These are phyloP conservation scores for Syngnathus scovelli DNA, from an alignment of 2,113 vertebrate species.

Conservation along the genomic window DNA sequence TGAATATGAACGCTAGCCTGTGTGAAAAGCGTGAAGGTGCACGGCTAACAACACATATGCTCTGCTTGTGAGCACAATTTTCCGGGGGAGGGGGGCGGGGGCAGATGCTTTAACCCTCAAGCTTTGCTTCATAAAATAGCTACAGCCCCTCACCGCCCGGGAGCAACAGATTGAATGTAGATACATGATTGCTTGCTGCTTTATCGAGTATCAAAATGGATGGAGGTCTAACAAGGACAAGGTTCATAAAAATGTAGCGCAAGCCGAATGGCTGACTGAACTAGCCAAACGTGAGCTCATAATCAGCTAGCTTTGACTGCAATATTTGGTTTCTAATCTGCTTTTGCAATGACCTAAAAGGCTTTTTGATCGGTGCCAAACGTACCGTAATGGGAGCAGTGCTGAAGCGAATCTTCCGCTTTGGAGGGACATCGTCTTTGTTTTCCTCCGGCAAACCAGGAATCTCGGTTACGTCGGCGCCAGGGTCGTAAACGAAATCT, in stretches of 20 bases:
- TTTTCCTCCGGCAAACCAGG: slow-evolving; percentile 85
- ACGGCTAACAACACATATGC: slow-evolving; percentile 59
- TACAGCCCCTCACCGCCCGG: slow-evolving; percentile 21
- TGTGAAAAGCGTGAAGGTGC: slow-evolving; percentile 51
- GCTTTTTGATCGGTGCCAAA: slow-evolving; percentile 24
- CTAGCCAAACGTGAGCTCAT: slow-evolving; percentile 13
- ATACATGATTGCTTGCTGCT: slow-evolving; percentile 18
- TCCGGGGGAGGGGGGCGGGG: slow-evolving; percentile 45
- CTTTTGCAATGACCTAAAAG: slow-evolving; percentile 30
- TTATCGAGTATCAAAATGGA: slow-evolving; percentile 1
- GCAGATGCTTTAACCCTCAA: slow-evolving; percentile 42
- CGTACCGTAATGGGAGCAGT: slow-evolving; percentile 90
- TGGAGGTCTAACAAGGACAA: not conserved
- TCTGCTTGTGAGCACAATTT: slow-evolving; percentile 38
- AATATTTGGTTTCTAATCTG: slow-evolving; percentile 33
- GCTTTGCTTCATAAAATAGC: slow-evolving; percentile 31
- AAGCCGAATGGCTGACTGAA: not conserved
- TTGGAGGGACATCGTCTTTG: slow-evolving; percentile 83
- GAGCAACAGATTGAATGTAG: slow-evolving; percentile 13
- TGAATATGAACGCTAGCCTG: slow-evolving; percentile 34
- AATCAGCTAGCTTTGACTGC: slow-evolving; percentile 21
- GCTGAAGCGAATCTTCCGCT: slow-evolving; percentile 92
- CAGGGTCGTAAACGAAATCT: slow-evolving; percentile 82
- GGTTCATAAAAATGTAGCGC: not conserved
- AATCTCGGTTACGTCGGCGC: slow-evolving; percentile 84